A percentile compares a stretch with the other conserved stretches of the same genome.
Conservation (phyloP, 1,140 invertebrate species). For the Drosophila chauvacae region DNA sequence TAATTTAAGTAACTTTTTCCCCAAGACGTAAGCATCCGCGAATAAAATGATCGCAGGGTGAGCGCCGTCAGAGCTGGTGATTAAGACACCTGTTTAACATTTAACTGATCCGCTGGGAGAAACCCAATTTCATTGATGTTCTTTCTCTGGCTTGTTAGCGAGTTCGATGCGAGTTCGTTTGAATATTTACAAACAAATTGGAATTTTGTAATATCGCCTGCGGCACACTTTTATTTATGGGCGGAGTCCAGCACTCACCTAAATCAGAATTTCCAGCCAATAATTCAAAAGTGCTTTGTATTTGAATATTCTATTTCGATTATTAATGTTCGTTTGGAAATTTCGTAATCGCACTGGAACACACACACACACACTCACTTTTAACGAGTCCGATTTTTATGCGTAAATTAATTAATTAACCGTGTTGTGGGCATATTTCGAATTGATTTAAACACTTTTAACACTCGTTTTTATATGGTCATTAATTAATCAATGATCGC, state of each 20-base stretch:
- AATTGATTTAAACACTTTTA: constrained; percentile 4
- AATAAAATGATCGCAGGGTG: constrained; percentile 9
- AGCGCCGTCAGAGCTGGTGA: constrained; percentile 8
- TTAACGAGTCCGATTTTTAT: neutral
- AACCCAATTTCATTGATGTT: constrained; percentile 72
- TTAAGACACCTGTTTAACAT: constrained; percentile 31
- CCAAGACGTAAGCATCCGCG: constrained; percentile 52
- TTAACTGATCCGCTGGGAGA: constrained; percentile 46
- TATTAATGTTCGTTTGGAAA: constrained; percentile 36
- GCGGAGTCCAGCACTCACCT: constrained; percentile 62
- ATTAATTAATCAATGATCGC: constrained; percentile 9
- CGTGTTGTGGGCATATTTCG: constrained; percentile 19
- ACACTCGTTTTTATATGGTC: constrained; percentile 14
- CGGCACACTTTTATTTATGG: constrained; percentile 64
- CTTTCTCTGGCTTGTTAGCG: constrained; percentile 12
- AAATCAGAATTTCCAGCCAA: constrained; percentile 58
- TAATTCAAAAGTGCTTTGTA: constrained; percentile 59
- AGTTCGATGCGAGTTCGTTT: constrained; percentile 1
- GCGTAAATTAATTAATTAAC: constrained; percentile 17
- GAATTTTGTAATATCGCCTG: constrained; percentile 58
- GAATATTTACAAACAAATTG: constrained; percentile 60
- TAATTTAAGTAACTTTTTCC: constrained; percentile 57
- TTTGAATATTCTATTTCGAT: constrained; percentile 38
- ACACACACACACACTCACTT: constrained; percentile 2
- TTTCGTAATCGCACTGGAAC: constrained; percentile 26